Evolutionary conservation across 2,113 vertebrate species (phyloP), one percentile per base, ranked within the genome.

Genomic region (Cacatua alba): DNA sequence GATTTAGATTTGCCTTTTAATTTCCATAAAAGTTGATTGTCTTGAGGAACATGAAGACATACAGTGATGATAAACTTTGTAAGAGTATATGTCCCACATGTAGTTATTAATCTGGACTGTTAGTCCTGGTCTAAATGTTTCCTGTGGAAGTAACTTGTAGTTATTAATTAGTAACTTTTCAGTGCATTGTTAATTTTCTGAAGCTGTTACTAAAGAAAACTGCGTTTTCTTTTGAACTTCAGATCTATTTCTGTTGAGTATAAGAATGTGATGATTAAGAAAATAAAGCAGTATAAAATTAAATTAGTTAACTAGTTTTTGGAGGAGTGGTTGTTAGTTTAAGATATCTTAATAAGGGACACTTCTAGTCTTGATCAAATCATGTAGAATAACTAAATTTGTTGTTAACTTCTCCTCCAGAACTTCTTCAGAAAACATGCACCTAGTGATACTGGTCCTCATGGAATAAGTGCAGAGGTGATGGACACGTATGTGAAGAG

Each of bases 401-500:
- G 16, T 71, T 87, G 51, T 59, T 55, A 41, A 71, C 6, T 95
- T 86, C 72, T 68, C 18, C 17, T 82, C 69, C 94, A 99, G 99
- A 99, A 99, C 95, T 99, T 99, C 95, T 99, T 99, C 96, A 98
- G 99, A 91, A 99, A 99, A 91, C 97, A 99, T 2, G 98, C 99
- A 3, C 99, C 99, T 6, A 99, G 99, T 95, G 99, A 99, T 78
- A 99, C 99, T 46, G 99, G 99, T 1, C 99, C 99, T 6, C 98
- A 99, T 26, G 99, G 99, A 55, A 99, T 99, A 97, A 99, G 99
- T 64, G 98, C 99, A 5, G 99, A 99, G 83, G 99, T 99, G 91
- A 99, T 99, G 99, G 99, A 99, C 97, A 99, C 99, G 0, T 99
- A 99, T 1, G 99, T 99, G n/a, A 99, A 99, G 97, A 99, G 99